Percentiles rank a stretch among this genome's conserved stretches.
These are phyloP conservation scores for rat (Rattus norvegicus) DNA, from an alignment of 2,113 vertebrate genomes.

Conservation along the genomic window DNA sequence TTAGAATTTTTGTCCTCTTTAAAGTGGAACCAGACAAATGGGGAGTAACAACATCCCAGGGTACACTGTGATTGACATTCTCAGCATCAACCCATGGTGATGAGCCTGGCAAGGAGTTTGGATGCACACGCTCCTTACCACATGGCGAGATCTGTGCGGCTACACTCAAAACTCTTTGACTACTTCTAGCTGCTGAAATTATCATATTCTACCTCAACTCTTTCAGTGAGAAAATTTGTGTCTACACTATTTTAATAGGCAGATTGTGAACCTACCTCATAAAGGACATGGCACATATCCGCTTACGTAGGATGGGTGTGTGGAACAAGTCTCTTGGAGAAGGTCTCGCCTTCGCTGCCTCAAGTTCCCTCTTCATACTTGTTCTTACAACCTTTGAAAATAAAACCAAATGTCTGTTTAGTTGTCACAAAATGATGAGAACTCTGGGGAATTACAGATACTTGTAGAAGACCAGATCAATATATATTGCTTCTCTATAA, in stretches of 20 bases:
- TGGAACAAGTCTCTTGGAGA: slow-evolving; percentile 22
- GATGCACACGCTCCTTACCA: not conserved
- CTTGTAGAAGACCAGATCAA: not conserved
- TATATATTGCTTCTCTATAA: not conserved
- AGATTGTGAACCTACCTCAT: not conserved
- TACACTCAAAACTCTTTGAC: not conserved
- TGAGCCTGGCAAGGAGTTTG: not conserved
- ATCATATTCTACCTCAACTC: not conserved
- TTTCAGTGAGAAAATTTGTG: not conserved
- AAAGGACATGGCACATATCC: not conserved
- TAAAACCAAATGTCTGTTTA: not conserved
- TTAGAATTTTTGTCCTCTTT: not conserved
- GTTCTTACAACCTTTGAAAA: slow-evolving; percentile 44
- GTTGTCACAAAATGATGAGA: not conserved
- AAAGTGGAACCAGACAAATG: not conserved
- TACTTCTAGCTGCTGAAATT: not conserved
- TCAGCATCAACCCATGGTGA: not conserved
- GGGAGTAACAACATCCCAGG: not conserved
- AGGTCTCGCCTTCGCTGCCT: not conserved
- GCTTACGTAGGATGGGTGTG: not conserved
- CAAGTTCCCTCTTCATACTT: slow-evolving; percentile 34
- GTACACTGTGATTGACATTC: not conserved
- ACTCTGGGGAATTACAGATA: not conserved
- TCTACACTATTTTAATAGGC: not conserved
- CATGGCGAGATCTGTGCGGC: not conserved